Conservation (phyloP, 2,797 vertebrate genomes). For the Danio choprae region DNA sequence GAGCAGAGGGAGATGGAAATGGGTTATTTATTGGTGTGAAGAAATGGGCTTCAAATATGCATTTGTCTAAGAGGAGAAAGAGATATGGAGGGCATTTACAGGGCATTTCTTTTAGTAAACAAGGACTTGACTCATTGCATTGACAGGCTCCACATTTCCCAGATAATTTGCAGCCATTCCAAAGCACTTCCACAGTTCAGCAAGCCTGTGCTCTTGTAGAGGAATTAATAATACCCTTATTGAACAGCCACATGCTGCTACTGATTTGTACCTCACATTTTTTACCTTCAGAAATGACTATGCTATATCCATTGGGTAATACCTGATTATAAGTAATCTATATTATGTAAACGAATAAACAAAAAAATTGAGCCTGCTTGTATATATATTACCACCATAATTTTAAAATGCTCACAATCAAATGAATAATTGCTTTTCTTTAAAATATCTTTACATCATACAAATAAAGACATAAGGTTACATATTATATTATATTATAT, state of each 20-base stretch:
- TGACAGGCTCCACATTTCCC: background rate
- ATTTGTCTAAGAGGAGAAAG: slow-evolving; percentile 47
- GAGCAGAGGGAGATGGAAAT: slow-evolving; percentile 62
- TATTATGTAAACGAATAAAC: background rate
- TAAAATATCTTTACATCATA: too few relatives aligned
- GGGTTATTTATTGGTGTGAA: slow-evolving; percentile 64
- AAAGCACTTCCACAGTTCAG: background rate
- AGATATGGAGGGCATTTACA: slow-evolving; percentile 41
- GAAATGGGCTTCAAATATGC: slow-evolving; percentile 55
- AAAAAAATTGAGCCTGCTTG: background rate
- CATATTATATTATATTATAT: too few relatives aligned
- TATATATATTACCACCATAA: background rate
- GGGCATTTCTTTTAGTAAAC: slow-evolving; percentile 36
- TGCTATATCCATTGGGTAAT: background rate
- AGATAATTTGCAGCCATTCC: slow-evolving; percentile 6
- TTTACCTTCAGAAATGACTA: slow-evolving; percentile 4
- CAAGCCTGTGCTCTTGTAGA: slow-evolving; percentile 24
- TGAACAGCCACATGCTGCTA: slow-evolving; percentile 5
- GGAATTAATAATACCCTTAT: slow-evolving; percentile 1
- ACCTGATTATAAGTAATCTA: background rate
- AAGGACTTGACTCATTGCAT: slow-evolving; percentile 36
- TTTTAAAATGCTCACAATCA: background rate
- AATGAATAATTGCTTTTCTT: background rate
- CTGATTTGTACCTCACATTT: slow-evolving; percentile 1
- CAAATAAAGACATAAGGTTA: too few relatives aligned